Base-by-base conservation (phyloP, 37 sponge, comb jelly and placozoan species). In the Halichondria panicea region DNA sequence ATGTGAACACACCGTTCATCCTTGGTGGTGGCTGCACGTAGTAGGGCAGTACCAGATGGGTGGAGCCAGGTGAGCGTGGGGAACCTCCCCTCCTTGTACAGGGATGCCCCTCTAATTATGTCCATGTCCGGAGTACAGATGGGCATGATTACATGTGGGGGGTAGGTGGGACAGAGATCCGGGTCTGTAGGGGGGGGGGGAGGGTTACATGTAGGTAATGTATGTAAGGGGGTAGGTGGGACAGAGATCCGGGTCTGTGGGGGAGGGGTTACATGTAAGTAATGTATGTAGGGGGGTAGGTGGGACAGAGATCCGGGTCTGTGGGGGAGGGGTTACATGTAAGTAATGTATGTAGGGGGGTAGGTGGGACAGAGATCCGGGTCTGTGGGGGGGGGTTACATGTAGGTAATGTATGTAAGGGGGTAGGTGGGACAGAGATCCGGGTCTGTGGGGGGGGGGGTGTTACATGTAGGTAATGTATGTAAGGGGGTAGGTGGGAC, bases 31-130 rank as follows among this genome's bases (percentile, higher is more conserved):
- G 88, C 91, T 34, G 87, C 89, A 69, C 96, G 65, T 21, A 96
- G 79, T 3, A 96, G 78, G 18, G 87, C 79, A 15, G 84, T 81
- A 22, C 88, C 79, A 45, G 65, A 84, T 25, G 41, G 42, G 79
- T 78, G 34, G 64, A 73, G 58, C 96, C 96, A 96, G 44, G 80
- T 75, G 41, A 85, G 78, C 34, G 77, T 81, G 6, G 96, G 96
- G 74, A 96, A 93, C 43, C 96, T 39, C 0, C 75, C 79, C 44
- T 90, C 85, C 13, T 70, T 53, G 73, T 82, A 93, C 48, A 82
- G 72, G 9, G 52, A 70, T 3, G 87, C 94, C 50, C 80, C 90
- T 25, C 84, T 58, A 15, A 78, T 72, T 11, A 88, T 28, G 68
- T 93, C 94, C 63, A 86, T 43, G 35, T 85, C 76, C n/a, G 89